A percentile compares a stretch with the other conserved stretches of the same genome.
Conservation (phyloP, 1,140 invertebrate genomes). For the Neodiprion virginianus region DNA sequence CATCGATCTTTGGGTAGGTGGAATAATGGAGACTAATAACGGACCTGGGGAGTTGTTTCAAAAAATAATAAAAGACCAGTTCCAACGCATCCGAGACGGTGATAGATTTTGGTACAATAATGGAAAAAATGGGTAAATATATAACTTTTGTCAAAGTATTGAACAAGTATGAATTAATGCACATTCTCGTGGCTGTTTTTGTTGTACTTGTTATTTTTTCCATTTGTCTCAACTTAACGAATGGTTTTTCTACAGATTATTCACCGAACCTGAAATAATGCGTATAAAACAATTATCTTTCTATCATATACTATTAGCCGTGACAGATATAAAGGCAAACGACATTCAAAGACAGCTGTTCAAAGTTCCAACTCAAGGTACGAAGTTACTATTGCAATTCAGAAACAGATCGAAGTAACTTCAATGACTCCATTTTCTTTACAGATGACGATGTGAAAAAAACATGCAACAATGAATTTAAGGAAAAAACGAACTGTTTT, state of each 20-base stretch:
- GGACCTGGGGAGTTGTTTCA: conserved; percentile 70
- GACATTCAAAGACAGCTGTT: conserved; percentile 69
- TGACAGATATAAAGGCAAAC: conserved; percentile 61
- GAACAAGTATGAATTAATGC: not conserved
- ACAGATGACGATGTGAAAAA: not conserved
- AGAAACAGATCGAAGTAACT: not conserved
- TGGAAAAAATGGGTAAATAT: conserved; percentile 56
- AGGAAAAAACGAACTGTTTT: too few relatives aligned
- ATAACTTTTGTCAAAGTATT: not conserved
- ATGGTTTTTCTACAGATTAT: conserved; percentile 55
- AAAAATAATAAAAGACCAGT: conserved; percentile 64
- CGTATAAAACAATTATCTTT: conserved; percentile 63
- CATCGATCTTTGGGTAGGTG: conserved; percentile 75
- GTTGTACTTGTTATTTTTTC: not conserved
- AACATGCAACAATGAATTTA: not conserved
- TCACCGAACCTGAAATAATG: conserved; percentile 63
- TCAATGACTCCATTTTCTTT: not conserved
- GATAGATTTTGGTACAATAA: conserved; percentile 71
- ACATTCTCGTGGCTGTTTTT: not conserved
- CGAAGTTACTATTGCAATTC: not conserved
- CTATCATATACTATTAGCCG: conserved; percentile 65
- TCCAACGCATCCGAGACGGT: conserved; percentile 63
- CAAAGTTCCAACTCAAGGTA: conserved; percentile 43
- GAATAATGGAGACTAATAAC: conserved; percentile 68
- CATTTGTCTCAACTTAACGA: conserved; percentile 23